Base-by-base conservation (phyloP, 2,113 vertebrate species). In the Callaeas wilsoni region DNA sequence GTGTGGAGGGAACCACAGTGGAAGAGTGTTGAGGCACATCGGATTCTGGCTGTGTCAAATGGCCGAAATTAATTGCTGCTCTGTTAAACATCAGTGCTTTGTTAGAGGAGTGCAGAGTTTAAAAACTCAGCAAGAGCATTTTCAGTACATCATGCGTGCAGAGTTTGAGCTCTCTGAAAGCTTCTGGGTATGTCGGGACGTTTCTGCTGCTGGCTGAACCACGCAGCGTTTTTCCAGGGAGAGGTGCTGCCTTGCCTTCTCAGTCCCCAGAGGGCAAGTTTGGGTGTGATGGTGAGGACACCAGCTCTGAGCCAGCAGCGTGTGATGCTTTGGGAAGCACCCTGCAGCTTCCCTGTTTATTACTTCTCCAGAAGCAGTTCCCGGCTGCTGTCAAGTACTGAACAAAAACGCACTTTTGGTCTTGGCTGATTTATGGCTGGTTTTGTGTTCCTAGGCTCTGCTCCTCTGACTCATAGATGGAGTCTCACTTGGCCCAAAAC, bases 61-160 rank as follows among this genome's bases (percentile, higher is more conserved):
- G 47, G 32, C 27, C 52, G 4, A 67, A 81, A 81, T 77, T 74
- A 74, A 59, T 89, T 81, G 56, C 47, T 46, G 18, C 42, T 59
- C 26, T 81, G 46, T 50, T 89, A 63, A 89, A 62, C 1, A 0
- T 63, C 64, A 63, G 27, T 78, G 52, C 81, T 95, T 89, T 84
- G 25, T 81, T 41, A 39, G 33, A 78, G 64, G 52, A 74, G 26
- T 33, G 7, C 42, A 47, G 64, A 44, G 60, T 59, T 81, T 37
- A 59, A 86, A 78, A 81, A 47, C 33, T 87, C 56, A 67, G n/a
- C 64, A 52, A 89, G 46, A 37, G 42, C 55, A 7, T 81, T 91
- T 91, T 49, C 46, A 10, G 47, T 67, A 19, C 23, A 7, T 70
- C 42, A 16, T 2, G 3, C 0, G 0, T 20, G 10, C 26, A 50